Conservation (phyloP, 2,113 vertebrate species). For the Brachyistius frenatus region DNA sequence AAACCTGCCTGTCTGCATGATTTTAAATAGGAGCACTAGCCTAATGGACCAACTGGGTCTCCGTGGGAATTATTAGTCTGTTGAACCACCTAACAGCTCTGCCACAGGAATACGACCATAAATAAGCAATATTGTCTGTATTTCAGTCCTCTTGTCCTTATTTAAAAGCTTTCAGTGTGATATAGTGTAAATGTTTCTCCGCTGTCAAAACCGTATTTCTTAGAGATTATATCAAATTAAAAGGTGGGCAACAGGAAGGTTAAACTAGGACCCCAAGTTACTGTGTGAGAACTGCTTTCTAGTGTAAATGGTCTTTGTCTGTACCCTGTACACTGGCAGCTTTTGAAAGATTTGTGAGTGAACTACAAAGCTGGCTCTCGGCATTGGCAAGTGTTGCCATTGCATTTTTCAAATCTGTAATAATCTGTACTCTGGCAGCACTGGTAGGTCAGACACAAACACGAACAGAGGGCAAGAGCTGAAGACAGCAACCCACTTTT, state of each 20-base stretch:
- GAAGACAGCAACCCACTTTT: neutral
- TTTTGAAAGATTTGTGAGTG: constrained; percentile 39
- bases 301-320: constrained; percentile 48
- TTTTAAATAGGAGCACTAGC: constrained; percentile 65
- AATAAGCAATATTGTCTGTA: constrained; percentile 63
- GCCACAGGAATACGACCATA: constrained; percentile 39
- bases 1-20: constrained; percentile 63
- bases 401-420: constrained; percentile 3
- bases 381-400: too few relatives aligned
- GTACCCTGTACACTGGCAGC: constrained; percentile 18
- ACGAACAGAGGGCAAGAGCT: neutral
- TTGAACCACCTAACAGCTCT: constrained; percentile 33
- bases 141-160: constrained; percentile 41
- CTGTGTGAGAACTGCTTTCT: constrained; percentile 44
- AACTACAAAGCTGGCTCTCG: constrained; percentile 24
- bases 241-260: constrained; percentile 46
- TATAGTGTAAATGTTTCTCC: constrained; percentile 62
- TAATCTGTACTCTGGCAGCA: constrained; percentile 10
- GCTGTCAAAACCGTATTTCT: constrained; percentile 70
- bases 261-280: constrained; percentile 45
- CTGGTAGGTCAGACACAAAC: neutral
- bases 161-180: constrained; percentile 68
- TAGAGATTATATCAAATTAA: constrained; percentile 68
- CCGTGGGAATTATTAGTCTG: constrained; percentile 67
- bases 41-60: constrained; percentile 67